A percentile compares a stretch with the other conserved stretches of the same genome.
Evolutionary conservation across 2,888 invertebrate species (phyloP).

Genomic region (Andrena haemorrhoa): DNA sequence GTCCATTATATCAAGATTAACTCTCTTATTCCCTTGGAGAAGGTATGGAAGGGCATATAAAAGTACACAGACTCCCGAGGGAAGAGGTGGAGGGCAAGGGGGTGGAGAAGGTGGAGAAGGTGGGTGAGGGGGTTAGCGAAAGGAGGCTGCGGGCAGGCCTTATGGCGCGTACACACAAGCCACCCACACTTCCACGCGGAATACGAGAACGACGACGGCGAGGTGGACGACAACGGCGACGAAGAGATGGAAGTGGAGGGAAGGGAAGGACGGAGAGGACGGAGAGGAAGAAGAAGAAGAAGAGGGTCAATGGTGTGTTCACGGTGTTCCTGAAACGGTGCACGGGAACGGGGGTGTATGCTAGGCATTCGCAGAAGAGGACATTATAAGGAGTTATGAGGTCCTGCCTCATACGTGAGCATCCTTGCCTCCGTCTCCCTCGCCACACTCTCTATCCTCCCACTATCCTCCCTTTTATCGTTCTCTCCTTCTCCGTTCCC

Average conservation of each 20-base stretch:
- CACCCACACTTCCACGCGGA: constrained; percentile 67
- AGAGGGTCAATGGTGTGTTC: constrained; percentile 73
- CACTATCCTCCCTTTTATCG: constrained; percentile 70
- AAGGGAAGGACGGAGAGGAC: constrained; percentile 30
- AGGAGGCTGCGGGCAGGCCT: constrained; percentile 70
- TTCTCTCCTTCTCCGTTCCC: constrained; percentile 66
- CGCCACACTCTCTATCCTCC: constrained; percentile 60
- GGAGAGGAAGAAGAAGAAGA: constrained; percentile 48
- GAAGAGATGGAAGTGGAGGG: constrained; percentile 29
- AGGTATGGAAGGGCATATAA: constrained; percentile 77
- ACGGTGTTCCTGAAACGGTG: constrained; percentile 78
- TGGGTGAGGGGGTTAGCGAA: constrained; percentile 45
- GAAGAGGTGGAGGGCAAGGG: constrained; percentile 62
- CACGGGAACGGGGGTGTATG: constrained; percentile 82
- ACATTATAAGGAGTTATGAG: constrained; percentile 85
- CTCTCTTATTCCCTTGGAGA: constrained; percentile 81
- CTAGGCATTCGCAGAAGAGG: constrained; percentile 84
- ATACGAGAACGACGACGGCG: constrained; percentile 65
- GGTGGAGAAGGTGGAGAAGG: constrained; percentile 45
- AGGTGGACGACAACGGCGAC: constrained; percentile 44
- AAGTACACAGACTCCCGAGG: constrained; percentile 74
- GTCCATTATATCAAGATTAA: constrained; percentile 85
- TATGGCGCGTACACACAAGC: constrained; percentile 76
- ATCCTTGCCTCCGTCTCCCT: constrained; percentile 77
- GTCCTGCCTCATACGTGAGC: constrained; percentile 84